A percentile compares a stretch with the other conserved stretches of the same genome.
Conservation (phyloP, 2,113 vertebrate species). For the Hylia prasina region DNA sequence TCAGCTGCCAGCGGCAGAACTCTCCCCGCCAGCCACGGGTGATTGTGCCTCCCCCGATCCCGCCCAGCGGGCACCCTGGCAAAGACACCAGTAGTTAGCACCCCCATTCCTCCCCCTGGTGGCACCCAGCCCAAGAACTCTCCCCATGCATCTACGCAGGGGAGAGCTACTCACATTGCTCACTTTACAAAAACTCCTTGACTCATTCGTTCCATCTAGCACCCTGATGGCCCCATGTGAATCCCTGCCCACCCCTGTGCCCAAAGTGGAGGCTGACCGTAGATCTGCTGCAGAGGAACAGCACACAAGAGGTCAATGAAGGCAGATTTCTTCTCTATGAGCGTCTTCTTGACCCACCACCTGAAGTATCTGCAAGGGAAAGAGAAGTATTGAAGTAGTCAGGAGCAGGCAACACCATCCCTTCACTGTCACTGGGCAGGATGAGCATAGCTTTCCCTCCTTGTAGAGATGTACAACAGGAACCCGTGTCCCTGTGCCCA, state of each 20-base stretch:
- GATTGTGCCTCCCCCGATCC: slow-evolving; percentile 93
- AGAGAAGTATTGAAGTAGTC: background rate
- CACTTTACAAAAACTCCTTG: background rate
- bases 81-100: background rate
- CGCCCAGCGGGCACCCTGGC: slow-evolving; percentile 91
- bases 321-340: slow-evolving; percentile 89
- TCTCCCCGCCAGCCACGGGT: slow-evolving; percentile 78
- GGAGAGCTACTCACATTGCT: accelerated
- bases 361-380: slow-evolving; percentile 82
- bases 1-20: slow-evolving; percentile 96
- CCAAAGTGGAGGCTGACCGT: slow-evolving; percentile 75
- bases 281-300: slow-evolving; percentile 88
- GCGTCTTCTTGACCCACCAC: slow-evolving; percentile 93
- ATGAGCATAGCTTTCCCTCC: background rate
- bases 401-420: accelerated
- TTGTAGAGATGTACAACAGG: accelerated
- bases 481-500: background rate
- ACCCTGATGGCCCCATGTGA: accelerated
- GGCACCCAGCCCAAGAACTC: background rate
- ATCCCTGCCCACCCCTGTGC: background rate
- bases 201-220: accelerated
- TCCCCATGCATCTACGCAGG: accelerated
- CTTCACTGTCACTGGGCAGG: background rate
- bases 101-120: accelerated
- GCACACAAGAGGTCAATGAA: slow-evolving; percentile 90